Evolutionary conservation across 2,888 invertebrate genomes (phyloP).

Genomic region (Azorinus chamasolen): DNA sequence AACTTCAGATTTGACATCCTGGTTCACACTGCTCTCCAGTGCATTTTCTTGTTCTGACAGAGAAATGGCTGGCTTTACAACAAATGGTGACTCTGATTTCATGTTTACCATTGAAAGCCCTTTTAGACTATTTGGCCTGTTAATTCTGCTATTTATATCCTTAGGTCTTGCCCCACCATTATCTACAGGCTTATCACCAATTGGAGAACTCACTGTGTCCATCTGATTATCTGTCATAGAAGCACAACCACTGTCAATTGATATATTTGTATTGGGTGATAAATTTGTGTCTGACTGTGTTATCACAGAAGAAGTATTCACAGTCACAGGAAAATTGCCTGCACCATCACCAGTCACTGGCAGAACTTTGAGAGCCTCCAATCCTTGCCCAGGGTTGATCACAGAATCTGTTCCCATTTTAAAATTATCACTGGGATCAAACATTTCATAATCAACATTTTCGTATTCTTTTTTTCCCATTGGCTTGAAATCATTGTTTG

Average conservation of each 20-base stretch:
- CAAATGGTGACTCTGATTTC: conserved; percentile 52
- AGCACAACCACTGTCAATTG: conserved; percentile 57
- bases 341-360: conserved; percentile 12
- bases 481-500: background rate
- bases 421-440: too few species aligned
- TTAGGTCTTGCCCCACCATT: conserved; percentile 79
- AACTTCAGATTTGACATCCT: conserved; percentile 6
- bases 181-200: conserved; percentile 12
- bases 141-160: conserved; percentile 70
- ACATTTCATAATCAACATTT: too few species aligned
- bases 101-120: conserved; percentile 78
- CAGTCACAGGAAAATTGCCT: background rate
- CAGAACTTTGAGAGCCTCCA: conserved; percentile 33
- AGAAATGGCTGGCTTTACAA: conserved; percentile 26
- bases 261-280: conserved; percentile 43
- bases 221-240: conserved; percentile 42
- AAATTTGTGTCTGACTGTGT: conserved; percentile 38
- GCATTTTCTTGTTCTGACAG: conserved; percentile 20
- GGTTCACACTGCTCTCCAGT: conserved; percentile 2
- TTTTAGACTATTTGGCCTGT: conserved; percentile 77
- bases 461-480: too few species aligned
- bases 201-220: conserved; percentile 13
- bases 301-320: conserved; percentile 31
- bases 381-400: conserved; percentile 1
- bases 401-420: background rate